Evolutionary conservation across 2,113 vertebrate species (phyloP), one percentile per base, ranked within the genome.

Genomic region (Equus quagga): DNA sequence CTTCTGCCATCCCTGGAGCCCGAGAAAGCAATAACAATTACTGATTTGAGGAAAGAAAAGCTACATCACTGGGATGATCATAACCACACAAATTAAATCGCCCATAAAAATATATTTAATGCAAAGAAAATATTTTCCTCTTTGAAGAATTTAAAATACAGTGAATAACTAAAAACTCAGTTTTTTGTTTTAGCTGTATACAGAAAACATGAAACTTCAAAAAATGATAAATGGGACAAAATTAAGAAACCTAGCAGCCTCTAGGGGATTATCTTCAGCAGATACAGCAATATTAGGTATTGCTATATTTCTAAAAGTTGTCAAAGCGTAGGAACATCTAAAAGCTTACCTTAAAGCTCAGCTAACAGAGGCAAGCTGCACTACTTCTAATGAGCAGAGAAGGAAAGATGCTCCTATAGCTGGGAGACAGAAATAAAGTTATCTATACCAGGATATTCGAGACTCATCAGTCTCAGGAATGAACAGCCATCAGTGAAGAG

Each of bases 171-270:
- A 91, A 85, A 91, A 82, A 54, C 8, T 93, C 15, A 11, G 8
- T 60, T 60, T 60, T 60, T 76, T 26, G 8, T 67, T 72, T 73
- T 80, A 78, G 28, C 36, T 79, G 6, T 49, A 83, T 7, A 64
- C 91, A 93, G 44, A 54, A 95, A 95, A 87, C 12, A 65, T 75
- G 56, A 91, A 88, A 94, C 82, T 83, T 70, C 36, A 60, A 44
- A 94, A 89, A 91, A 78, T 72, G 46, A 83, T 65, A 92, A 88
- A 3, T 23, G 76, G n/a, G 67, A 65, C 56, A 72, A 58, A 88
- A 88, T 87, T 94, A 65, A 88, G 56, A 96, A 88, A 65, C 23
- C 3, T 67, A 51, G 24, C 54, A 83, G 58, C 21, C 49, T 90
- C 41, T 72, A 9, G 21, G 49, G 24, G 41, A 86, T 11, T 58